Conservation (phyloP, 2,113 vertebrate species). For the Hymenochirus boettgeri region DNA sequence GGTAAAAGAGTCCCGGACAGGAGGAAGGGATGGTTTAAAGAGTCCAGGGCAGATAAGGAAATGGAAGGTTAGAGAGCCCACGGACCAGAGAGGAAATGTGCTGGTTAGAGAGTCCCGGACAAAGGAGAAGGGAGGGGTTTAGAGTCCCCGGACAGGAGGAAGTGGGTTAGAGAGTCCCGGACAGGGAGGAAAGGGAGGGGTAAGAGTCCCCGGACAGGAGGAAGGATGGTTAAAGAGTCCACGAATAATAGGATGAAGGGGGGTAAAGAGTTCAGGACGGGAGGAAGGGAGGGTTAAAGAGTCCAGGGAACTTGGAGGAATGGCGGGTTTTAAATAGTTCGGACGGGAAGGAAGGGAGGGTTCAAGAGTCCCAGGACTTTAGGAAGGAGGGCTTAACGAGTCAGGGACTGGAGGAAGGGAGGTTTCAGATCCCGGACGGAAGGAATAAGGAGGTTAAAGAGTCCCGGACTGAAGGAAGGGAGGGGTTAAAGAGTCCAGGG, state of each 20-base stretch:
- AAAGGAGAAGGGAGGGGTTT: neutral
- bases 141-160: neutral
- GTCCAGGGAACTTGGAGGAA: too few species aligned
- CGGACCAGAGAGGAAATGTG: rapidly evolving
- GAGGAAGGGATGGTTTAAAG: neutral
- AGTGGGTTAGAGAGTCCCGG: rapidly evolving
- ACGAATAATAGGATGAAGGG: too few species aligned
- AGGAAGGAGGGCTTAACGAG: too few species aligned
- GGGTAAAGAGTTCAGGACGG: neutral
- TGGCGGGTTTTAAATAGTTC: too few species aligned
- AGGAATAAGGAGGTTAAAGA: too few species aligned
- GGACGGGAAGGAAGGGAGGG: neutral
- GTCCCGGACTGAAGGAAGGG: neutral
- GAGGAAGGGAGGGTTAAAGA: neutral
- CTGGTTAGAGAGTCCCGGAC: neutral
- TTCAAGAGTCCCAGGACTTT: neutral
- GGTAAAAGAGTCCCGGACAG: neutral
- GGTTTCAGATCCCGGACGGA: too few species aligned
- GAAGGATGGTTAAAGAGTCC: neutral
- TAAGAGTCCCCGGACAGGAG: too few species aligned
- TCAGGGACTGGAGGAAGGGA: too few species aligned
- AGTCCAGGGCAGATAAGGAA: neutral
- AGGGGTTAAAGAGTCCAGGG: neutral
- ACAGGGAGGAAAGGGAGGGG: neutral
- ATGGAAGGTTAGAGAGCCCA: neutral